Evolutionary conservation across 2,113 vertebrate genomes (phyloP), one percentile per base, ranked within the genome.

Genomic region (Psammodynastes pulverulentus): DNA sequence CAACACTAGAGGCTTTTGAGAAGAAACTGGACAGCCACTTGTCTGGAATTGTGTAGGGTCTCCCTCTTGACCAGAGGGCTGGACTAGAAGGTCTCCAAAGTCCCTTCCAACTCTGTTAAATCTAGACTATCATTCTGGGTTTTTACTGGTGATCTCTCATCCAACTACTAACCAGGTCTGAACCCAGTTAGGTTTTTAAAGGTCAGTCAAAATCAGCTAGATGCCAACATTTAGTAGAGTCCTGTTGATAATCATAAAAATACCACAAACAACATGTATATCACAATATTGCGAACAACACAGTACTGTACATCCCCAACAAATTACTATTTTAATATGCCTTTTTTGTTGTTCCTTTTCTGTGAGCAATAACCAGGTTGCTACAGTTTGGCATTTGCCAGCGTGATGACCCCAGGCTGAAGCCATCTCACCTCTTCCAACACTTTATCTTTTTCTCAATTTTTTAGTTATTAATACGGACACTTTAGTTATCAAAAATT

Each of bases 401-500:
- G 92, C 93, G 93, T 94, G 89, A 49, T 90, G 84, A 93, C 93
- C 94, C 72, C 89, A 92, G 90, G 15, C 93, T 86, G 45, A 48
- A 86, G 88, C 58, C 92, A 90, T 90, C 91, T 91, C 87, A 67
- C 92, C 90, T 94, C 95, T 86, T 92, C 26, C 29, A 3, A 54
- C 9, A 45, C 67, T 48, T 72, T 39, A 46, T 93, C 93, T 89
- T 92, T 91, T 46, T 29, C 88, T 90, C 94, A 90, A 52, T 84
- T 96, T 95, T 95, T 96, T 94, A 91, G 95, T 95, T 94, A 93
- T 93, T 96, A 97, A 96, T 95, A 96, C 94, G 95, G 95, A 96
- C 94, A 94, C 94, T 96, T 92, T 92, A 93, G 94, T 96, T 97
- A 96, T 95, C 95, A 94, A 94, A 96, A 92, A 86, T 91, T 92